These are phyloP conservation scores for Sesia bembeciformis DNA, from an alignment of 2,888 invertebrate genomes.

Conservation along the genomic window DNA sequence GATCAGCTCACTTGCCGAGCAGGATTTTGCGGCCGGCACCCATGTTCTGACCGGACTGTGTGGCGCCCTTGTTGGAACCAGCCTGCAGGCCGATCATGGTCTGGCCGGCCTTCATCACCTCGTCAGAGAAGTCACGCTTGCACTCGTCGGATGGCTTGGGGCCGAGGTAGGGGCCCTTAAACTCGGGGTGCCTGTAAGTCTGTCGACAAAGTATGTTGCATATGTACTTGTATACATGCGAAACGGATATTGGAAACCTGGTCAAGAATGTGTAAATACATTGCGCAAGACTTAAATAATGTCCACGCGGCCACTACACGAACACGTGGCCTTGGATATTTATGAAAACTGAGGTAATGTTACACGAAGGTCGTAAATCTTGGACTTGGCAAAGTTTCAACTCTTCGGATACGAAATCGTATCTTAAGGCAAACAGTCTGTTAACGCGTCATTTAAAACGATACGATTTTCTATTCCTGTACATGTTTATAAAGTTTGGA, in stretches of 20 bases:
- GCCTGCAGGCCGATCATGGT: slow-evolving; percentile 95
- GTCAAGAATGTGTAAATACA: slow-evolving; percentile 3
- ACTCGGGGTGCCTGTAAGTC: slow-evolving; percentile 90
- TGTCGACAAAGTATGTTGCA: slow-evolving; percentile 31
- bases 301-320: slow-evolving; percentile 22
- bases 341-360: slow-evolving; percentile 68
- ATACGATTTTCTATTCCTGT: slow-evolving; percentile 21
- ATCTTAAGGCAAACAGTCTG: slow-evolving; percentile 47
- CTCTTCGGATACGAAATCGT: slow-evolving; percentile 38
- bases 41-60: slow-evolving; percentile 92
- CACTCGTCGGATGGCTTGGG: slow-evolving; percentile 96
- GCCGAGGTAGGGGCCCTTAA: slow-evolving; percentile 91
- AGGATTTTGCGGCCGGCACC: slow-evolving; percentile 94
- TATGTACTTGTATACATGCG: neutral
- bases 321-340: slow-evolving; percentile 51
- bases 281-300: slow-evolving; percentile 16
- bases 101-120: slow-evolving; percentile 91
- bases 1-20: slow-evolving; percentile 84
- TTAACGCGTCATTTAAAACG: slow-evolving; percentile 36
- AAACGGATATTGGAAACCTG: neutral
- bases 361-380: slow-evolving; percentile 61
- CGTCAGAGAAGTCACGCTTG: slow-evolving; percentile 95
- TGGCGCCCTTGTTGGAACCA: slow-evolving; percentile 96
- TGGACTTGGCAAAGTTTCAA: slow-evolving; percentile 56
- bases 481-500: slow-evolving; percentile 12